phyloP scores from a whole-genome alignment of 1,140 invertebrate genomes.

The Meloidogyne chitwoodi region DNA sequence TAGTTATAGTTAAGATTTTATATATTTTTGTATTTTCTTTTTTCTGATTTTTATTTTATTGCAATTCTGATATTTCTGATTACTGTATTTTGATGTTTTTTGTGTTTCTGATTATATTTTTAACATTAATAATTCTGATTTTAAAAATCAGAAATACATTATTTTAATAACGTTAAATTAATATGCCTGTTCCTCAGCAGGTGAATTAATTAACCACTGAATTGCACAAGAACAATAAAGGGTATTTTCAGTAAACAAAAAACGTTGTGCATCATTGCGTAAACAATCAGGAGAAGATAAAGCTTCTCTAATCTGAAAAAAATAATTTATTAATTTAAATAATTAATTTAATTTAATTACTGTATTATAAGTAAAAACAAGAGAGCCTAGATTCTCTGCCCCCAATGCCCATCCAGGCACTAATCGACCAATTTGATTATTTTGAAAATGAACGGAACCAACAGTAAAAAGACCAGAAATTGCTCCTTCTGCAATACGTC shows the following conservation, averaged over 20 bases:
- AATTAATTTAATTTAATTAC: neutral
- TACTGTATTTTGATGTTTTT: too few relatives aligned
- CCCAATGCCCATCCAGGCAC: conserved; percentile 37
- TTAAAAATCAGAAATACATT: too few relatives aligned
- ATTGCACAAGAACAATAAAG: conserved; percentile 41
- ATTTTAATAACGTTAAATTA: neutral
- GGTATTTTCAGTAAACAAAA: conserved; percentile 48
- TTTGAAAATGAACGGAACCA: conserved; percentile 43
- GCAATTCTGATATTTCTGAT: too few relatives aligned
- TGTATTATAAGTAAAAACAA: conserved; percentile 46
- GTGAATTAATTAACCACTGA: conserved; percentile 18
- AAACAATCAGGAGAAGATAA: conserved; percentile 42
- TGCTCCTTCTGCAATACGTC: conserved; percentile 40
- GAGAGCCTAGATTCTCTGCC: conserved; percentile 40
- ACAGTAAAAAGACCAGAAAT: conserved; percentile 43
- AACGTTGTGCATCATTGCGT: conserved; percentile 40
- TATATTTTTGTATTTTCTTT: too few relatives aligned
- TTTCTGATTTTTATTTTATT: too few relatives aligned
- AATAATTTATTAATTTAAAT: neutral
- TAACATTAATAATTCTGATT: too few relatives aligned
- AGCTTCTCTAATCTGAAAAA: conserved; percentile 8
- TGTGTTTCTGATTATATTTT: too few relatives aligned
- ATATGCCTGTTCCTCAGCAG: conserved; percentile 6
- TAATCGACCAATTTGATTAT: conserved; percentile 42
- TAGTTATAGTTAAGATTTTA: too few relatives aligned